These are phyloP conservation scores for Rhingia rostrata DNA, from an alignment of 2,888 invertebrate genomes.

Conservation along the genomic window DNA sequence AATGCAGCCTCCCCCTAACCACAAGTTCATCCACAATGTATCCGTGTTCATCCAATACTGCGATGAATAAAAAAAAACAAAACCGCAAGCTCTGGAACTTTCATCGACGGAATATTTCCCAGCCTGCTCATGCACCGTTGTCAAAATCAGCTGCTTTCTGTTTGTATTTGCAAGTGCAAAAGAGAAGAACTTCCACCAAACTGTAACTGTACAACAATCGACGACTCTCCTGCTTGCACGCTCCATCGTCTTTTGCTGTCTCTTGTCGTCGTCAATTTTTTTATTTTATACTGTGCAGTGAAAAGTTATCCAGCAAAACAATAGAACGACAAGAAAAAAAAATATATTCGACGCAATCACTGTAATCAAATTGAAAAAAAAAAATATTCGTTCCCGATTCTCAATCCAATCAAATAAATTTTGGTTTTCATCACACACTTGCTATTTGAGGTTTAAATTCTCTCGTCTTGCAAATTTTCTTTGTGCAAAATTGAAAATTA, in stretches of 20 bases:
- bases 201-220: background rate
- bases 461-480: slow-evolving; percentile 52
- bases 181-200: slow-evolving; percentile 21
- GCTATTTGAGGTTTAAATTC: slow-evolving; percentile 3
- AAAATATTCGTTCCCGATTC: slow-evolving; percentile 38
- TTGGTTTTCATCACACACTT: slow-evolving; percentile 18
- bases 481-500: slow-evolving; percentile 32
- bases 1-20: background rate
- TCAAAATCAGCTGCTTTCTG: slow-evolving; percentile 75
- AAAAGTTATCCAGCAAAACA: slow-evolving; percentile 67
- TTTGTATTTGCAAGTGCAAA: slow-evolving; percentile 67
- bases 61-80: background rate
- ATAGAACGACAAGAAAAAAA: slow-evolving; percentile 37
- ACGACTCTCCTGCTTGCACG: slow-evolving; percentile 24
- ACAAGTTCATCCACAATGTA: background rate
- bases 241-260: slow-evolving; percentile 32
- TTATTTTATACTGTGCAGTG: slow-evolving; percentile 58
- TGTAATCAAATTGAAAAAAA: slow-evolving; percentile 62
- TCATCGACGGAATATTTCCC: slow-evolving; percentile 15
- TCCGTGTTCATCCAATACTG: background rate
- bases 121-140: slow-evolving; percentile 48
- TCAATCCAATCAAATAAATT: slow-evolving; percentile 36
- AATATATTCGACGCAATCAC: slow-evolving; percentile 67
- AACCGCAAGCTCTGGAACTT: background rate
- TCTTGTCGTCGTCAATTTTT: slow-evolving; percentile 46